Conservation (phyloP, 2,113 vertebrate genomes). For the Leucopsar rothschildi region DNA sequence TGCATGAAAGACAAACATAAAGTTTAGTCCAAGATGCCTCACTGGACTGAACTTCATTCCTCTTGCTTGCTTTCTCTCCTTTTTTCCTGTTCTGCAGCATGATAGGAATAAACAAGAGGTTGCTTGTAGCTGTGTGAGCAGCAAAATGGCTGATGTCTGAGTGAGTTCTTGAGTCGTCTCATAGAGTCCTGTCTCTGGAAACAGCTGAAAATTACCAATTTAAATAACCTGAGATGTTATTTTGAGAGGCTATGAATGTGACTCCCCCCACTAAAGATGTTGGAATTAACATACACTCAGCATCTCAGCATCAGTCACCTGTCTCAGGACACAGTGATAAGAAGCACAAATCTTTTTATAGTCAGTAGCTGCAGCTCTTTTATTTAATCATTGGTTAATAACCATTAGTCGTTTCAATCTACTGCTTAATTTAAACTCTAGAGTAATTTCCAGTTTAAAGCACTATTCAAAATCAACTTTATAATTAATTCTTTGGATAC, state of each 20-base stretch:
- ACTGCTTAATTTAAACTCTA: neutral
- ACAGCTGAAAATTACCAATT: neutral
- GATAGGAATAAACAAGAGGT: neutral
- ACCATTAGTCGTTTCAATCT: neutral
- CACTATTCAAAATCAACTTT: conserved; percentile 2
- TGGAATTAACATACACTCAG: neutral
- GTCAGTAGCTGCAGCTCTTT: neutral
- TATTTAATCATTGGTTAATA: neutral
- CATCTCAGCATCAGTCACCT: neutral
- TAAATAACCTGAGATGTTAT: neutral
- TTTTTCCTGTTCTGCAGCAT: neutral
- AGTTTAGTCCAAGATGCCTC: neutral
- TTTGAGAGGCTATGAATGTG: neutral
- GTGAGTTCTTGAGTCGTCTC: neutral
- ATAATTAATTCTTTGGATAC: conserved; percentile 10
- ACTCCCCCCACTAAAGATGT: neutral
- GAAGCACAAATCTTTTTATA: neutral
- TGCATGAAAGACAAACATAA: neutral
- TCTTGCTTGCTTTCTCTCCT: neutral
- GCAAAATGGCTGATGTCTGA: neutral
- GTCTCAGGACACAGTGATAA: neutral
- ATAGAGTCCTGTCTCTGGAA: neutral
- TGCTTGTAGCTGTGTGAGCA: neutral
- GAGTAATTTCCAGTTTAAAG: conserved; percentile 10
- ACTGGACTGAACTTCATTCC: neutral